Evolutionary conservation across 2,797 vertebrate genomes (phyloP).

Genomic region (Eremophila alpestris): DNA sequence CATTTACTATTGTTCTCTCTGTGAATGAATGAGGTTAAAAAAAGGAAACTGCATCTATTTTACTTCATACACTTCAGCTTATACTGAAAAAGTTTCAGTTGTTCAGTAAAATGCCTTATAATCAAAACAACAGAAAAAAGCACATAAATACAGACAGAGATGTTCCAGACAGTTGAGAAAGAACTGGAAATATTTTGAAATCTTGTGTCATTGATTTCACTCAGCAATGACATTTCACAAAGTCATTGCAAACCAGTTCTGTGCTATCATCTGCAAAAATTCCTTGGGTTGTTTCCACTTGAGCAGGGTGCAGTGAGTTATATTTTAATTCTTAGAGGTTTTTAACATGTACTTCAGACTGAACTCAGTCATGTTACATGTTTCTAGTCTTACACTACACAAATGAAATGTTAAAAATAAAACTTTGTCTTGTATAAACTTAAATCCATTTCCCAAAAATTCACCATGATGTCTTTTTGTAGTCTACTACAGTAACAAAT

Average conservation of each 20-base stretch:
- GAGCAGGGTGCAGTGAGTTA: not conserved
- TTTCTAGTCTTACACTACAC: not conserved
- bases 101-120: not conserved
- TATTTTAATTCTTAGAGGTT: not conserved
- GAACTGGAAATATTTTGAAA: not conserved
- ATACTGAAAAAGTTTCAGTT: not conserved
- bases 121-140: not conserved
- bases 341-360: not conserved
- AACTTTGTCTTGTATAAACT: not conserved
- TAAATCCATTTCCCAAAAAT: not conserved
- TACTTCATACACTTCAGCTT: not conserved
- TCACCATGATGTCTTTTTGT: not conserved
- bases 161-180: not conserved
- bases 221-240: not conserved
- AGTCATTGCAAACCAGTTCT: not conserved
- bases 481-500: not conserved
- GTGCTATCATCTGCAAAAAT: not conserved
- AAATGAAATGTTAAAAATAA: not conserved
- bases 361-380: rapidly evolving
- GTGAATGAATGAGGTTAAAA: not conserved
- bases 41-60: not conserved
- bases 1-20: not conserved
- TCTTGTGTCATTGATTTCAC: not conserved
- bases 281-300: not conserved
- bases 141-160: not conserved